phyloP scores from a whole-genome alignment of 2,888 invertebrate species.

The Trichogramma evanescens region DNA sequence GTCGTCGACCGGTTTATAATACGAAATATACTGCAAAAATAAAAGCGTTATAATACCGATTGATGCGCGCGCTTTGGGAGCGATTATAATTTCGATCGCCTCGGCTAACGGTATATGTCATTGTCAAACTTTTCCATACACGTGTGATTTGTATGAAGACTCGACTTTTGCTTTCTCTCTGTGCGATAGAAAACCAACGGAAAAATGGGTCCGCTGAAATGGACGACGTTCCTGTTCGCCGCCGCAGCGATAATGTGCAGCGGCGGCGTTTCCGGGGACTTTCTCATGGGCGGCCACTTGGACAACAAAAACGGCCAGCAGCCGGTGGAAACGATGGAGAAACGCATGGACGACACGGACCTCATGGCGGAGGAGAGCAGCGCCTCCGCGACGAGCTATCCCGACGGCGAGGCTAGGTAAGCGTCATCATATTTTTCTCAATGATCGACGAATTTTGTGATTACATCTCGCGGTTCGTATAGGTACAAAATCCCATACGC shows the following conservation, averaged over 20 bases:
- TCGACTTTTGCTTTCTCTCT: neutral
- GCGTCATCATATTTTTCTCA: neutral
- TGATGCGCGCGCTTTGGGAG: no score
- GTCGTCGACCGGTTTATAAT: no score
- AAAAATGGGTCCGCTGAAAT: slow-evolving; percentile 11
- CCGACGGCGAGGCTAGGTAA: slow-evolving; percentile 20
- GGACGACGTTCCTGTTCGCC: slow-evolving; percentile 16
- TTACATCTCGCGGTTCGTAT: slow-evolving; percentile 25
- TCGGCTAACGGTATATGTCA: no score
- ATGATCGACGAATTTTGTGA: neutral
- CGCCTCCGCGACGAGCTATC: slow-evolving; percentile 22
- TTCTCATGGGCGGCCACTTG: slow-evolving; percentile 39
- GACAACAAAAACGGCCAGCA: slow-evolving; percentile 31
- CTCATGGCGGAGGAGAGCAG: slow-evolving; percentile 37
- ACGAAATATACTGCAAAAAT: no score
- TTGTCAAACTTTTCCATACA: neutral
- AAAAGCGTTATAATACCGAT: no score
- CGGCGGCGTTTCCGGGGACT: slow-evolving; percentile 20
- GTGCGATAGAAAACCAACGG: neutral
- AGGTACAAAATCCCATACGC: slow-evolving; percentile 40
- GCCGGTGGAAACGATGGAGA: slow-evolving; percentile 16
- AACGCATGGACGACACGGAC: slow-evolving; percentile 34
- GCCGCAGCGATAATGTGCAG: neutral
- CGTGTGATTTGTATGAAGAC: neutral
- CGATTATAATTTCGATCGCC: no score